phyloP scores from a whole-genome alignment of 2,797 vertebrate species.

The Valencia hispanica region DNA sequence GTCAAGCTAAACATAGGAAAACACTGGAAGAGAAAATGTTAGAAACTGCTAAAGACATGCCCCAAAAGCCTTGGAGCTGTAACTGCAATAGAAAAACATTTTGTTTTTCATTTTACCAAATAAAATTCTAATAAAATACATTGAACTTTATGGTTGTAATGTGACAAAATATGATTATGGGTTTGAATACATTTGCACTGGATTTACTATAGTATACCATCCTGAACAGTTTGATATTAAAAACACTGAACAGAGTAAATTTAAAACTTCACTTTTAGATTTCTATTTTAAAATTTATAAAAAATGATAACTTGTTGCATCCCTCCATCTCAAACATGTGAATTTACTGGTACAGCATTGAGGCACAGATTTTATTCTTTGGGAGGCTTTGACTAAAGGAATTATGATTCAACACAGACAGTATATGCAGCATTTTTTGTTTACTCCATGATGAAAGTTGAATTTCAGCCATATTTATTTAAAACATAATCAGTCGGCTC shows the following conservation, averaged over 20 bases:
- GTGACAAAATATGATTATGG: background rate
- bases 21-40: background rate
- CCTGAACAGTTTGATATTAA: background rate
- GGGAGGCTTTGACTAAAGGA: slow-evolving; percentile 62
- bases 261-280: background rate
- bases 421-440: slow-evolving; percentile 31
- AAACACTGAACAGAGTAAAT: background rate
- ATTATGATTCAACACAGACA: slow-evolving; percentile 50
- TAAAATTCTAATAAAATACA: background rate
- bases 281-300: slow-evolving; percentile 4
- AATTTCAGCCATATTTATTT: slow-evolving; percentile 20
- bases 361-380: slow-evolving; percentile 65
- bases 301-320: background rate
- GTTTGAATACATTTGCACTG: background rate
- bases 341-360: slow-evolving; percentile 72
- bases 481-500: slow-evolving; percentile 37
- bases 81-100: background rate
- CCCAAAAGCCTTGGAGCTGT: background rate
- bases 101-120: background rate
- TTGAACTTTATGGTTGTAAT: background rate
- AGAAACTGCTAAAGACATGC: background rate
- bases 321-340: slow-evolving; percentile 30
- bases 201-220: background rate
- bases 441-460: slow-evolving; percentile 49
- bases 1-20: background rate